Evolutionary conservation across 2,888 invertebrate genomes (phyloP).

Genomic region (Hypselothyrea guttata): DNA sequence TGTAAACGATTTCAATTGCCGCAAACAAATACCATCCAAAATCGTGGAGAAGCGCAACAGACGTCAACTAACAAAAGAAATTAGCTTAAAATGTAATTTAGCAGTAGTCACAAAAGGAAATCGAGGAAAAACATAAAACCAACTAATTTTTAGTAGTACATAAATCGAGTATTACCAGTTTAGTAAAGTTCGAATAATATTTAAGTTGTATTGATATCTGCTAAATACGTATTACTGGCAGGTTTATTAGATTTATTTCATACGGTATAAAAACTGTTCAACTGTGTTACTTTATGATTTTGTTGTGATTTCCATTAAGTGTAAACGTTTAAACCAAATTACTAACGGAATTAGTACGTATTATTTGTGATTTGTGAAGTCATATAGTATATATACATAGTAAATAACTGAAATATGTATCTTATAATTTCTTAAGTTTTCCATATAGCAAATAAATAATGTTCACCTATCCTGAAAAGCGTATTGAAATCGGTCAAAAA

Average conservation of each 20-base stretch:
- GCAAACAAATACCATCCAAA: conserved; percentile 67
- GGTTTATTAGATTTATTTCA: conserved; percentile 17
- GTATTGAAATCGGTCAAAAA: too few relatives aligned
- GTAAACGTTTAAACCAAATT: conserved; percentile 39
- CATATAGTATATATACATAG: conserved; percentile 32
- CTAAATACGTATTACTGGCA: conserved; percentile 28
- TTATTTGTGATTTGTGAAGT: conserved; percentile 22
- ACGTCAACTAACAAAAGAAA: conserved; percentile 57
- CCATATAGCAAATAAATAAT: conserved; percentile 53
- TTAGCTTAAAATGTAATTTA: conserved; percentile 68
- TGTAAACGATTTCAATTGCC: conserved; percentile 68
- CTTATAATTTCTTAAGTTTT: conserved; percentile 28
- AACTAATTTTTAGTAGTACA: conserved; percentile 9
- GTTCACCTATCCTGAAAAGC: too few relatives aligned
- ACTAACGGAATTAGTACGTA: conserved; percentile 16
- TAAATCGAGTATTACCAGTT: conserved; percentile 64
- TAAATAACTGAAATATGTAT: conserved; percentile 36
- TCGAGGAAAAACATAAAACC: too few relatives aligned
- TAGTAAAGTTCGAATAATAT: conserved; percentile 28
- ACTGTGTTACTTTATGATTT: conserved; percentile 70
- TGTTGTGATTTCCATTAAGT: conserved; percentile 68
- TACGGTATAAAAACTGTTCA: conserved; percentile 29
- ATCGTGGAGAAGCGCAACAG: conserved; percentile 23
- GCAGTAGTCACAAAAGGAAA: conserved; percentile 54
- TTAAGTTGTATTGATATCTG: conserved; percentile 33